These are phyloP conservation scores for Glyphotaelius pellucidus DNA, from an alignment of 2,888 invertebrate species.

Conservation along the genomic window DNA sequence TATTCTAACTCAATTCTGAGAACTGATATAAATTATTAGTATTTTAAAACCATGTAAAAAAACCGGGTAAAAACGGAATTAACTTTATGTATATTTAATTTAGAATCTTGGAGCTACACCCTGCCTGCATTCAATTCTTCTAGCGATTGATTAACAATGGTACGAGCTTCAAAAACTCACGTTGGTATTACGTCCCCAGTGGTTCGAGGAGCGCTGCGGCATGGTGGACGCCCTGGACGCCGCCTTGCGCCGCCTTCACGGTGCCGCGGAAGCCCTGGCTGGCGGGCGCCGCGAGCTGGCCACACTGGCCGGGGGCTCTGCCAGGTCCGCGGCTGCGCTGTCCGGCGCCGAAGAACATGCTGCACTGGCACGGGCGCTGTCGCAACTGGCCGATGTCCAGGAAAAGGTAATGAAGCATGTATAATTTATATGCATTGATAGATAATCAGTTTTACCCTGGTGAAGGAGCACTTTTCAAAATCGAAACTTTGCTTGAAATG, in stretches of 20 bases:
- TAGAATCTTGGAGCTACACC: too few species aligned
- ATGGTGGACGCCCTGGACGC: constrained; percentile 94
- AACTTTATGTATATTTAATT: too few species aligned
- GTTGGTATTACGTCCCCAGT: constrained; percentile 77
- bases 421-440: background rate
- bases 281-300: constrained; percentile 91
- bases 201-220: constrained; percentile 98
- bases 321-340: constrained; percentile 92
- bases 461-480: too few species aligned
- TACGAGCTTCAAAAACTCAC: background rate
- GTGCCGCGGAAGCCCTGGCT: constrained; percentile 92
- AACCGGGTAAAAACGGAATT: too few species aligned
- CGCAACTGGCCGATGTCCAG: constrained; percentile 92
- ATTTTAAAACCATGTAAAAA: too few species aligned
- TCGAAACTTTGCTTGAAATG: too few species aligned
- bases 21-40: too few species aligned
- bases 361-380: constrained; percentile 91
- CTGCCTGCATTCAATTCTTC: background rate
- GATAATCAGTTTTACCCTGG: background rate
- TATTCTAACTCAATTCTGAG: too few species aligned
- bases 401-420: constrained; percentile 78
- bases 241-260: constrained; percentile 91
- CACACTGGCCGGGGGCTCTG: constrained; percentile 87
- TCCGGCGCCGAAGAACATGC: constrained; percentile 96
- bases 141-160: background rate